Conservation (phyloP, 2,888 invertebrate genomes). For the Empis stercorea region DNA sequence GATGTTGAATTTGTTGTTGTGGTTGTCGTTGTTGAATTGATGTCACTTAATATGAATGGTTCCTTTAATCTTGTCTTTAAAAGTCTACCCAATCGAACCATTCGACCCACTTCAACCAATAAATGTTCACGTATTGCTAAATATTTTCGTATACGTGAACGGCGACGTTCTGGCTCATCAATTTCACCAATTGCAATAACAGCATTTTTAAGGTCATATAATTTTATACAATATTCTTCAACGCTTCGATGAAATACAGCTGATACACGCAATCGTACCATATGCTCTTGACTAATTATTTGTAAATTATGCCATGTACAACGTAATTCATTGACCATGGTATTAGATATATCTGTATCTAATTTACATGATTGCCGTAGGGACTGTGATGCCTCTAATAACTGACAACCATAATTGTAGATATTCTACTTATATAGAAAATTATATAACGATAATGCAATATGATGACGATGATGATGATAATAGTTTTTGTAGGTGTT, state of each 20-base stretch:
- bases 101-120: constrained; percentile 56
- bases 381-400: constrained; percentile 59
- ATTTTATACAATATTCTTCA: constrained; percentile 48
- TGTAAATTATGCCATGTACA: constrained; percentile 57
- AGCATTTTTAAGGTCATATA: constrained; percentile 46
- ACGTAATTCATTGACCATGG: constrained; percentile 44
- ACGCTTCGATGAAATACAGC: constrained; percentile 61
- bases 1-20: no score
- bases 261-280: constrained; percentile 60
- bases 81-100: constrained; percentile 55
- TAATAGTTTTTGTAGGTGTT: no score
- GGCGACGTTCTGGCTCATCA: constrained; percentile 36
- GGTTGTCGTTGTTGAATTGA: no score
- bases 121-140: constrained; percentile 48
- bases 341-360: constrained; percentile 43
- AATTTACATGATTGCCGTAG: constrained; percentile 59
- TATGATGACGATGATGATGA: no score
- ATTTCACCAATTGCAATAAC: constrained; percentile 37
- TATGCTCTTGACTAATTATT: constrained; percentile 58
- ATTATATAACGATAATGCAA: no score
- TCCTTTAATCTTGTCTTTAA: constrained; percentile 52
- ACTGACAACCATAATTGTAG: constrained; percentile 67
- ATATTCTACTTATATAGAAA: no score
- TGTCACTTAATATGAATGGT: constrained; percentile 38
- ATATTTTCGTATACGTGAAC: constrained; percentile 41